A percentile compares a stretch with the other conserved stretches of the same genome.
Evolutionary conservation across 37 sponge, comb jelly and placozoan genomes (phyloP).

Genomic region (Crambe crambe): DNA sequence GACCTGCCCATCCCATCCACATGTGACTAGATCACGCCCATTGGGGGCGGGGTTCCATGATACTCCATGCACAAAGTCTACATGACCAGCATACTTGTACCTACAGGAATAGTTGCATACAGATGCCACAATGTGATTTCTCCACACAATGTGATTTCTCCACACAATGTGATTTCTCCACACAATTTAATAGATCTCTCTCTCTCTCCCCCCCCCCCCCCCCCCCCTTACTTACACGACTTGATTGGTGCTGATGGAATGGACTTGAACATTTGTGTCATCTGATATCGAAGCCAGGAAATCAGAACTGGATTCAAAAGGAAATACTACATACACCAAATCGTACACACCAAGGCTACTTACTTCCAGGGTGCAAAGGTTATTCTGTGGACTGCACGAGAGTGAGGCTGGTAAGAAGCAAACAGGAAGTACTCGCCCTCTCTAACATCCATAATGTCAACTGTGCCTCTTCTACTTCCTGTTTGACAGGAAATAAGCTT

Average conservation of each 20-base stretch:
- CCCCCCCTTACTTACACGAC: constrained; percentile 41
- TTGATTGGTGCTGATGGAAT: constrained; percentile 3
- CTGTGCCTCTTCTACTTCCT: constrained; percentile 30
- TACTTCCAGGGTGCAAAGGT: constrained; percentile 68
- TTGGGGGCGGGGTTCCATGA: constrained; percentile 61
- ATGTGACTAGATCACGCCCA: constrained; percentile 42
- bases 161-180: too few species aligned
- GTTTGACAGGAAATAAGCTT: too few species aligned
- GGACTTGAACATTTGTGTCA: constrained; percentile 50
- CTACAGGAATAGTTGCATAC: too few species aligned
- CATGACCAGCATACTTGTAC: constrained; percentile 28
- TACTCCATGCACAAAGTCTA: constrained; percentile 71
- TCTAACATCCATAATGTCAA: constrained; percentile 34
- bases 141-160: too few species aligned
- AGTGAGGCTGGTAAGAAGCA: constrained; percentile 35
- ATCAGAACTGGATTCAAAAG: constrained; percentile 4
- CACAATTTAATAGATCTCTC: too few species aligned
- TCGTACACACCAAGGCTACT: background rate
- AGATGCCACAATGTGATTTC: too few species aligned
- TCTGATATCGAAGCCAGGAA: constrained; percentile 66
- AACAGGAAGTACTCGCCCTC: background rate
- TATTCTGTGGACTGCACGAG: constrained; percentile 34
- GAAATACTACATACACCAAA: background rate
- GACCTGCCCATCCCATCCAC: constrained; percentile 79
- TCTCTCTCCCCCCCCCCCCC: too few species aligned